Percentiles rank a stretch among this genome's conserved stretches.
phyloP scores from a whole-genome alignment of 2,113 vertebrate species.

The Ptilonorhynchus violaceus region DNA sequence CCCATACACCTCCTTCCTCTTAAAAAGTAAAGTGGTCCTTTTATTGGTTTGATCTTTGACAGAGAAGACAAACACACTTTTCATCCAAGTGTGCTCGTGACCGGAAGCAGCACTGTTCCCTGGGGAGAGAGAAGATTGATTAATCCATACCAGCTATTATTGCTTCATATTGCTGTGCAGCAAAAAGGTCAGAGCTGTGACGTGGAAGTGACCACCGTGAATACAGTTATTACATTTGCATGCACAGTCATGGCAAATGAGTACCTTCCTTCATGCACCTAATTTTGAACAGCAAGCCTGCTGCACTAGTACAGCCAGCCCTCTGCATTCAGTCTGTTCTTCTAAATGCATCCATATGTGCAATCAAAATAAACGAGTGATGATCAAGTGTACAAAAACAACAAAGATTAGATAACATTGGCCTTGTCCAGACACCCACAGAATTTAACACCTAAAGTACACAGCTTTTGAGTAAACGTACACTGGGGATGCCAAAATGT shows the following conservation, averaged over 20 bases:
- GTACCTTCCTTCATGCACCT: neutral
- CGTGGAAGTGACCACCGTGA: fast-evolving
- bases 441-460: neutral
- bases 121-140: neutral
- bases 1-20: neutral
- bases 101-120: neutral
- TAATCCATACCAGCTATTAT: neutral
- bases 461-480: neutral
- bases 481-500: neutral
- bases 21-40: neutral
- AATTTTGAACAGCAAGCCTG: neutral
- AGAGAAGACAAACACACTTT: neutral
- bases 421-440: neutral
- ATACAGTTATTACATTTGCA: neutral
- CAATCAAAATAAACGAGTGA: neutral
- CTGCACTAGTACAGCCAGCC: neutral
- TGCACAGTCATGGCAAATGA: fast-evolving
- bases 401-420: neutral
- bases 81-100: neutral
- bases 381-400: neutral
- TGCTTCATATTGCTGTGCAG: neutral
- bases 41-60: neutral
- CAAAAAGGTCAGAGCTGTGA: neutral
- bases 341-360: neutral
- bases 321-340: neutral